Conservation (phyloP, 2,888 invertebrate species). For the Scaptomyza flava region DNA sequence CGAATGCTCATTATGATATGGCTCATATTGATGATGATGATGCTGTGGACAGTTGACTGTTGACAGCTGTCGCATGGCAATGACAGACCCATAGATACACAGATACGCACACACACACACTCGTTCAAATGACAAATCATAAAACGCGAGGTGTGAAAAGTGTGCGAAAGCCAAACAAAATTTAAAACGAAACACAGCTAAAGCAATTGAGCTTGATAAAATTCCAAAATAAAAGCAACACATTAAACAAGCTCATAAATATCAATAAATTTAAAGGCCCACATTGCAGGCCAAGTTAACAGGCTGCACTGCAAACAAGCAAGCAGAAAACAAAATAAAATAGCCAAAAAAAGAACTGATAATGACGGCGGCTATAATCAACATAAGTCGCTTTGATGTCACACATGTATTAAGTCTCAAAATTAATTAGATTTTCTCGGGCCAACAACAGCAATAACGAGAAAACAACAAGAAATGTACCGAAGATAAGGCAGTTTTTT, state of each 20-base stretch:
- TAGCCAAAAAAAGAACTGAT: constrained; percentile 26
- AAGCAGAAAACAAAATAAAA: not conserved
- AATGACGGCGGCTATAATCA: constrained; percentile 61
- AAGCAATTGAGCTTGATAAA: constrained; percentile 57
- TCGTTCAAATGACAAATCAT: constrained; percentile 20
- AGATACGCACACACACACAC: constrained; percentile 12
- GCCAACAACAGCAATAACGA: constrained; percentile 21
- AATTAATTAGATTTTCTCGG: constrained; percentile 72
- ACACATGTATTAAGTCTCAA: constrained; percentile 68
- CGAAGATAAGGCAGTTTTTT: constrained; percentile 49
- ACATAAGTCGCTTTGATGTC: constrained; percentile 73
- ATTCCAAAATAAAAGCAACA: constrained; percentile 47
- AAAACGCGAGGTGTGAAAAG: constrained; percentile 67
- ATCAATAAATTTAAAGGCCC: constrained; percentile 62
- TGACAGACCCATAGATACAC: constrained; percentile 36
- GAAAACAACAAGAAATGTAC: constrained; percentile 21
- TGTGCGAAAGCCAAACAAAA: constrained; percentile 43
- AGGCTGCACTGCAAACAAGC: constrained; percentile 12
- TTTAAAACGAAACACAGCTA: constrained; percentile 29
- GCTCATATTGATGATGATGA: constrained; percentile 23
- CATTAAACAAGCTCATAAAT: constrained; percentile 48
- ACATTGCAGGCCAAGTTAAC: constrained; percentile 43
- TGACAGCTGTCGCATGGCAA: constrained; percentile 76
- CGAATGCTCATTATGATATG: constrained; percentile 11
- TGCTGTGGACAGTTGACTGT: constrained; percentile 1